Evolutionary conservation across 2,113 vertebrate species (phyloP), one percentile per base, ranked within the genome.

Genomic region (Apodemus sylvaticus): DNA sequence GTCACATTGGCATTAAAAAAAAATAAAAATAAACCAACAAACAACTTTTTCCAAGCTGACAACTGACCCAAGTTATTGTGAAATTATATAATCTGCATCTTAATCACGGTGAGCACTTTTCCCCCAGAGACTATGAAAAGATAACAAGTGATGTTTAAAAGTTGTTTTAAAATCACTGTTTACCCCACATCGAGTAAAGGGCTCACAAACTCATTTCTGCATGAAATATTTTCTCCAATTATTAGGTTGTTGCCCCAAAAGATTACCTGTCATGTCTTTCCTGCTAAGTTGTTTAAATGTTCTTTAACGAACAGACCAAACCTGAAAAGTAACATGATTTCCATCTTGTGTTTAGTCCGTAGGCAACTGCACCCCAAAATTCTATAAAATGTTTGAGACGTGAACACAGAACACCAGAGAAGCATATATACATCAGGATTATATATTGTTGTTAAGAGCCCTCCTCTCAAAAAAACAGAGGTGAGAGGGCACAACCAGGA

Each of bases 31-130:
- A 83, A 39, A 14, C 14, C 36, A 8, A 83, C 31, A 82, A 86
- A 24, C 62, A 88, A 88, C 66, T 96, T 92, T 93, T 86, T 78
- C 45, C 51, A 93, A 73, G 14, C 12, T 81, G 31, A 78, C 31
- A 93, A 39, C 66, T 68, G 53, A 55, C 24, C 66, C 86, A 92
- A 42, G 68, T 58, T 97, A 42, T 31, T 74, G 55, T 58, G 68
- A 95, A 98, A 96, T 94, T 76, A 95, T 71, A 95, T 22, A 78
- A 89, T 62, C 39, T 66, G 29, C 5, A 88, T 79, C 82, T 86
- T 16, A 78, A 87, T 66, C 36, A 79, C 73, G 13, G 5, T 62
- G 48, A 93, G 3, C 13, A 62, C 19, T 24, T 89, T 53, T 48
- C 70, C 88, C 55, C 42, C 53, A 90, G 74, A 51, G 11, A 95